Conservation (phyloP, 1,140 invertebrate genomes). For the Caenorhabditis latens region DNA sequence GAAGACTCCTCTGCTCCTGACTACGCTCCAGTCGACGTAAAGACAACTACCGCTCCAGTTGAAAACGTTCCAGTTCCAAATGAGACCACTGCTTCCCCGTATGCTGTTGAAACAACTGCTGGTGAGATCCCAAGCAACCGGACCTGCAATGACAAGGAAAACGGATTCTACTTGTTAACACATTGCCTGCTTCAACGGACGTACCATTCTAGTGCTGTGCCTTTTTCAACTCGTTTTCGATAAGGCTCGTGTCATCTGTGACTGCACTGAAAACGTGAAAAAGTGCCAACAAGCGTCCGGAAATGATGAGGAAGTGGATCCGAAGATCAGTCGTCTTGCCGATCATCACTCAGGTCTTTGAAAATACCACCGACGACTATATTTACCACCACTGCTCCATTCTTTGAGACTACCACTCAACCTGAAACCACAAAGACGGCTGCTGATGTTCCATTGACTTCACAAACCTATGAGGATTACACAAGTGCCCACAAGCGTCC, state of each 20-base stretch:
- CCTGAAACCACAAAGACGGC: background rate
- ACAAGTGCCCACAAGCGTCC: too few relatives aligned
- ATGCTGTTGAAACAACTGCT: background rate
- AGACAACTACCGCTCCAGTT: background rate
- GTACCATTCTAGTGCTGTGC: slow-evolving; percentile 7
- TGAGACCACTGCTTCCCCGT: background rate
- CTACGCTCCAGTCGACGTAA: too few relatives aligned
- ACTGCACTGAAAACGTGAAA: slow-evolving; percentile 11
- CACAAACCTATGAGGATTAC: too few relatives aligned
- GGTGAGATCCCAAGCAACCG: background rate
- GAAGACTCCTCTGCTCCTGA: too few relatives aligned
- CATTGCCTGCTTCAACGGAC: slow-evolving; percentile 15
- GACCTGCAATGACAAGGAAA: background rate
- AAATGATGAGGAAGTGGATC: background rate
- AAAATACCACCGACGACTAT: background rate
- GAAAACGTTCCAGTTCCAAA: background rate
- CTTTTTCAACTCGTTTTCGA: slow-evolving; percentile 1
- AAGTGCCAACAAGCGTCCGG: background rate
- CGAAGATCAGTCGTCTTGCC: background rate
- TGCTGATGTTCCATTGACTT: background rate
- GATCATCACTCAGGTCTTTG: background rate
- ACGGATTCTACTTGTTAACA: slow-evolving; percentile 24
- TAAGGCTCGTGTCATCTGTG: slow-evolving; percentile 37
- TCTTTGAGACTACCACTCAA: background rate
- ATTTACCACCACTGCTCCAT: too few relatives aligned